These are phyloP conservation scores for Drosophila pseudoobscura DNA, from an alignment of 1,140 invertebrate genomes.

Conservation along the genomic window DNA sequence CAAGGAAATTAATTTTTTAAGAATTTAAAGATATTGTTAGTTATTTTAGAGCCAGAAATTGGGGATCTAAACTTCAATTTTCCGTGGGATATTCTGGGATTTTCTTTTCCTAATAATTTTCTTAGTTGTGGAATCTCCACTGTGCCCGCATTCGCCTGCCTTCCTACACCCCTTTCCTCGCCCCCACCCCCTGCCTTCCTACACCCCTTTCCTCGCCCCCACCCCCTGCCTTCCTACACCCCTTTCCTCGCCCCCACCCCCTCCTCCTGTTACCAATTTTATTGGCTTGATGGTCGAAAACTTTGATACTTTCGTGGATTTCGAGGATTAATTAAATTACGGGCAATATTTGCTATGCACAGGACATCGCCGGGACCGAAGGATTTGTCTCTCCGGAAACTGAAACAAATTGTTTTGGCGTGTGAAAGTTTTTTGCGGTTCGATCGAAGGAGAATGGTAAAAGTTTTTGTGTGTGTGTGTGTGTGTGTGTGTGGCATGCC, in stretches of 20 bases:
- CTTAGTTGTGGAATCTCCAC: no score
- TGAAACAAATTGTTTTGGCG: slow-evolving; percentile 49
- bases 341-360: slow-evolving; percentile 51
- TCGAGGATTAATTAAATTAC: slow-evolving; percentile 74
- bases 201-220: no score
- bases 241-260: neutral
- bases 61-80: no score
- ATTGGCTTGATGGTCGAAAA: slow-evolving; percentile 32
- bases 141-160: no score
- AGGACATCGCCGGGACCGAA: slow-evolving; percentile 24
- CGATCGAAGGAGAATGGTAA: neutral
- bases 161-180: no score
- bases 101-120: no score
- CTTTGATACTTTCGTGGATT: slow-evolving; percentile 47
- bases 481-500: neutral
- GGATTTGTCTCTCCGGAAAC: slow-evolving; percentile 29
- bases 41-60: no score
- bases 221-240: no score
- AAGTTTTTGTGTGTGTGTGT: slow-evolving; percentile 22
- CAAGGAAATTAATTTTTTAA: no score
- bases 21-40: no score
- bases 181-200: neutral
- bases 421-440: slow-evolving; percentile 26
- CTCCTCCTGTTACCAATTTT: neutral
- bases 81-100: no score